phyloP scores from a whole-genome alignment of 2,113 vertebrate species.

The Eira barbara region DNA sequence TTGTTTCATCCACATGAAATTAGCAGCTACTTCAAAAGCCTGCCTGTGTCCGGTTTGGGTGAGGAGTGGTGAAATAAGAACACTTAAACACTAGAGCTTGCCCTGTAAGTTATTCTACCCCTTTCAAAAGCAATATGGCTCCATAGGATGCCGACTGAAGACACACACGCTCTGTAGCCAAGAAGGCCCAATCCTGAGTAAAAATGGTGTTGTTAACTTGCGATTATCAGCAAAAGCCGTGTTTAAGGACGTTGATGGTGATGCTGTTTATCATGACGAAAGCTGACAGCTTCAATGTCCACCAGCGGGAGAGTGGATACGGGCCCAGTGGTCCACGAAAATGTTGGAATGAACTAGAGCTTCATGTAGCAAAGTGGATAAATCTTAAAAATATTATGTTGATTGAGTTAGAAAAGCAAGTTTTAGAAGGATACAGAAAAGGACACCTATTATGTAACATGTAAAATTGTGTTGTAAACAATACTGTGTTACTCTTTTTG shows the following conservation, averaged over 20 bases:
- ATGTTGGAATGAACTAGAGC: background rate
- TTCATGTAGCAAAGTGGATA: background rate
- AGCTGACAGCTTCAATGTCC: background rate
- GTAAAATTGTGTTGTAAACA: background rate
- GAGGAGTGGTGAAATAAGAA: background rate
- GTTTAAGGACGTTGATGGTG: background rate
- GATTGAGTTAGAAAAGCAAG: background rate
- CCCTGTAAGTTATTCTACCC: background rate
- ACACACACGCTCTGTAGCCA: background rate
- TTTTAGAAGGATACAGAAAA: background rate
- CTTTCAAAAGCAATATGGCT: background rate
- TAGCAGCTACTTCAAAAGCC: background rate
- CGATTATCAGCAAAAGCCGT: fast-evolving
- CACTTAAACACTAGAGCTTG: background rate
- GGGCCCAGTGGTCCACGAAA: background rate
- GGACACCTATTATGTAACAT: background rate
- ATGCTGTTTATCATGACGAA: background rate
- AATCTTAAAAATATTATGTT: background rate
- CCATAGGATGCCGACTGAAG: background rate
- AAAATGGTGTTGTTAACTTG: background rate
- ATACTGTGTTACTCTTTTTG: background rate
- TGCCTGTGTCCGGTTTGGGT: background rate
- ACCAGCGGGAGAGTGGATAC: background rate
- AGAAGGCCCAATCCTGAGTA: background rate
- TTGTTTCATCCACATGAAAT: background rate